Conservation (phyloP, 2,113 vertebrate species). For the Centropus unirufus region DNA sequence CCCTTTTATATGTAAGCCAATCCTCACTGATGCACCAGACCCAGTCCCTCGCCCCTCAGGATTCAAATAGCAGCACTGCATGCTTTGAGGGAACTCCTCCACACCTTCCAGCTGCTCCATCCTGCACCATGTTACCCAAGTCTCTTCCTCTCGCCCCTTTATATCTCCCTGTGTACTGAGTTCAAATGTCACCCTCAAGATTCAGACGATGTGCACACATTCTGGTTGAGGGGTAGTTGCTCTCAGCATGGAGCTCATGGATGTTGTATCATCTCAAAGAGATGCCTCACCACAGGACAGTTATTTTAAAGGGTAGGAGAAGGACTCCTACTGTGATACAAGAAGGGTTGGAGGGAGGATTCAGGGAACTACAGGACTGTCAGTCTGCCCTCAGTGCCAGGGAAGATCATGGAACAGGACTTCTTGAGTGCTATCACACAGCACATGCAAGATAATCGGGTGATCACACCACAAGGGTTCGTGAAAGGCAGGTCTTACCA, state of each 20-base stretch:
- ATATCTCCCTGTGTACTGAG: background rate
- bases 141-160: background rate
- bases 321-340: background rate
- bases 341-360: no score
- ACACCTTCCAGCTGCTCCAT: background rate
- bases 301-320: background rate
- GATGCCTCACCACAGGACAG: background rate
- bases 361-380: no score
- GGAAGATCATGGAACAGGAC: no score
- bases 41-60: background rate
- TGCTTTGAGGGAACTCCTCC: background rate
- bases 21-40: background rate
- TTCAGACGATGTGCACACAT: background rate
- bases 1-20: background rate
- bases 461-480: no score
- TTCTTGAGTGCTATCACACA: no score
- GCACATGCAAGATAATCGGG: no score
- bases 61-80: background rate
- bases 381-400: no score
- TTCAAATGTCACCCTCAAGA: background rate
- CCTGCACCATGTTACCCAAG: background rate
- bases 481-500: no score
- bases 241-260: background rate
- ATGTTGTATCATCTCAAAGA: background rate
- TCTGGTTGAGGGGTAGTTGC: background rate